Evolutionary conservation across 2,888 invertebrate species (phyloP).

Genomic region (Byasa hedistus): DNA sequence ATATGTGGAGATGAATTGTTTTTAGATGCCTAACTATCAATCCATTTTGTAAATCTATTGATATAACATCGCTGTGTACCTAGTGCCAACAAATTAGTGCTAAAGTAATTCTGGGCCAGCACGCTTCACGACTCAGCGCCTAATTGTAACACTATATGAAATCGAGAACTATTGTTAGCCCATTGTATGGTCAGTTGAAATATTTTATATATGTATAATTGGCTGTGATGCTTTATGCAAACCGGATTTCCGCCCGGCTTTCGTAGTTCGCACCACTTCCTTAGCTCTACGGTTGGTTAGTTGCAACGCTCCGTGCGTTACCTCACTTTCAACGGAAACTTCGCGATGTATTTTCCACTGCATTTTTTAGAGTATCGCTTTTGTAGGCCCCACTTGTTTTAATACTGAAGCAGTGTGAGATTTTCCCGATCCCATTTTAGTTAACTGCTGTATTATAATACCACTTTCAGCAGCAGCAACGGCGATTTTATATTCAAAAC

Average conservation of each 20-base stretch:
- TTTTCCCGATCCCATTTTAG: constrained; percentile 50
- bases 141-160: too few relatives aligned
- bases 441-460: constrained; percentile 30
- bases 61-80: too few relatives aligned
- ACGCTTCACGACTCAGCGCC: too few relatives aligned
- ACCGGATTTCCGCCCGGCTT: constrained; percentile 36
- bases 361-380: constrained; percentile 78
- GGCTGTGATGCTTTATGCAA: background rate
- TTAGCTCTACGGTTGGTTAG: constrained; percentile 75
- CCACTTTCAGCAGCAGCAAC: background rate
- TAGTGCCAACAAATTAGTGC: too few relatives aligned
- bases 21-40: too few relatives aligned
- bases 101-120: too few relatives aligned
- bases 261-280: constrained; percentile 46
- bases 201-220: too few relatives aligned
- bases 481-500: constrained; percentile 15
- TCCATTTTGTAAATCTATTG: too few relatives aligned
- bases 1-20: too few relatives aligned
- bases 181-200: too few relatives aligned
- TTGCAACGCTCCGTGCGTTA: constrained; percentile 76
- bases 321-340: constrained; percentile 76
- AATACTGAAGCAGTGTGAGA: constrained; percentile 64
- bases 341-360: constrained; percentile 75
- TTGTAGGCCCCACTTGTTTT: constrained; percentile 72
- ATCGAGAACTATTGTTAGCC: too few relatives aligned